Percentiles rank a stretch among this genome's conserved stretches.
Evolutionary conservation across 2,113 vertebrate genomes (phyloP).

Genomic region (Reinhardtius hippoglossoides): DNA sequence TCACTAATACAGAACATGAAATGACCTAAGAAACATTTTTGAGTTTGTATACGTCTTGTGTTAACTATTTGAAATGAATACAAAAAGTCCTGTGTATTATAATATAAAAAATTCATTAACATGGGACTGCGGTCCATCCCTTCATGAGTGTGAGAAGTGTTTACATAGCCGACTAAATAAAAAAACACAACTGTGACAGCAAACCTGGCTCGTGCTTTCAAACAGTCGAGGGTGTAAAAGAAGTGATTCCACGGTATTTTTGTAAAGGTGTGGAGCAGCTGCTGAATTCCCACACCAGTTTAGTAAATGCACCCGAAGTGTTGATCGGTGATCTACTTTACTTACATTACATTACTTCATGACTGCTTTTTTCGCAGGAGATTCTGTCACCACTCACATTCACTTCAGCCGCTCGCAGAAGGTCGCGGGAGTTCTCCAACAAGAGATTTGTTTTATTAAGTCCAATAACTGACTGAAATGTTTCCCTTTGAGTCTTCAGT

Average conservation of each 20-base stretch:
- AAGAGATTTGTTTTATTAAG: slow-evolving; percentile 74
- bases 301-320: slow-evolving; percentile 31
- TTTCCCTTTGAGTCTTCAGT: slow-evolving; percentile 60
- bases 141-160: slow-evolving; percentile 17
- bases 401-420: slow-evolving; percentile 43
- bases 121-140: neutral
- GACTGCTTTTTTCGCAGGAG: slow-evolving; percentile 41
- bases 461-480: slow-evolving; percentile 73
- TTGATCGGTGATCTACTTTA: slow-evolving; percentile 39
- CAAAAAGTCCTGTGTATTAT: neutral
- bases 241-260: slow-evolving; percentile 28
- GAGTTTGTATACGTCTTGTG: neutral
- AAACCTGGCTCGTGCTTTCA: slow-evolving; percentile 13
- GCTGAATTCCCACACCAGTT: slow-evolving; percentile 30
- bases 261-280: slow-evolving; percentile 36
- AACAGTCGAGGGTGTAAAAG: slow-evolving; percentile 3
- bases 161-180: slow-evolving; percentile 23
- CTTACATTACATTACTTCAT: slow-evolving; percentile 38
- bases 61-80: neutral
- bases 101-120: neutral
- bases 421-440: slow-evolving; percentile 66
- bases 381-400: slow-evolving; percentile 60
- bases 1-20: neutral
- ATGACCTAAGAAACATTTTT: neutral
- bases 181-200: slow-evolving; percentile 21